These are phyloP conservation scores for Varanus komodoensis DNA, from an alignment of 2,113 vertebrate species.

Conservation along the genomic window DNA sequence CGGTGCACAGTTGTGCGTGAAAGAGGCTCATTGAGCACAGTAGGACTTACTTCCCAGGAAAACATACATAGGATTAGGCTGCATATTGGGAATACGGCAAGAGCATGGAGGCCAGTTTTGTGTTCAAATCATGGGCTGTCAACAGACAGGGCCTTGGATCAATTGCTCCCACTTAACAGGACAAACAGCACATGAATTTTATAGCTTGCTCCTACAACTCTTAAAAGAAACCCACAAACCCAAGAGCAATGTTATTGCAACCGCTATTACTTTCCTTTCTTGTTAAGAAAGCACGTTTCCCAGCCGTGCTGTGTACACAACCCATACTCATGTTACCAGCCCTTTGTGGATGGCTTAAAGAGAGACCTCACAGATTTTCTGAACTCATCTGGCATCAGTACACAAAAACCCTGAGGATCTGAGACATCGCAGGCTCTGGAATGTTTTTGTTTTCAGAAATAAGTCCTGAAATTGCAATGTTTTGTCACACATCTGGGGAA, in stretches of 20 bases:
- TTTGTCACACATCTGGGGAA: slow-evolving; percentile 78
- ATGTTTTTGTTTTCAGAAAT: slow-evolving; percentile 74
- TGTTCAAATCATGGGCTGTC: slow-evolving; percentile 41
- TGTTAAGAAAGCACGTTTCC: slow-evolving; percentile 65
- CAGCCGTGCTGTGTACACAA: slow-evolving; percentile 66
- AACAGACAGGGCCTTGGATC: slow-evolving; percentile 25
- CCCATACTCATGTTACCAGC: slow-evolving; percentile 66
- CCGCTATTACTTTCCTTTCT: slow-evolving; percentile 62
- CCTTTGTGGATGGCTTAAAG: slow-evolving; percentile 52
- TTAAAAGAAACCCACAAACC: slow-evolving; percentile 41
- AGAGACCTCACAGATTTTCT: slow-evolving; percentile 65
- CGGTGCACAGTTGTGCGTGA: too few species aligned
- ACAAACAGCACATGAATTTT: slow-evolving; percentile 38
- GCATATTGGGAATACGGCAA: neutral
- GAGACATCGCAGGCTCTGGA: slow-evolving; percentile 71
- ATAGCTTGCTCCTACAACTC: slow-evolving; percentile 34
- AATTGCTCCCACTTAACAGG: slow-evolving; percentile 30
- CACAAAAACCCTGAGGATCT: slow-evolving; percentile 66
- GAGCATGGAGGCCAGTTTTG: neutral
- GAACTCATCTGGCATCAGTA: slow-evolving; percentile 74
- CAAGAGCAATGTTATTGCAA: slow-evolving; percentile 54
- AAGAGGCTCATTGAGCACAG: too few species aligned
- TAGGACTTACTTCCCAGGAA: neutral
- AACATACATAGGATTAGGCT: neutral
- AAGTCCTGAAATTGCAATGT: slow-evolving; percentile 62